Conservation (phyloP, 1,140 invertebrate species). For the Penaeus chinensis region DNA sequence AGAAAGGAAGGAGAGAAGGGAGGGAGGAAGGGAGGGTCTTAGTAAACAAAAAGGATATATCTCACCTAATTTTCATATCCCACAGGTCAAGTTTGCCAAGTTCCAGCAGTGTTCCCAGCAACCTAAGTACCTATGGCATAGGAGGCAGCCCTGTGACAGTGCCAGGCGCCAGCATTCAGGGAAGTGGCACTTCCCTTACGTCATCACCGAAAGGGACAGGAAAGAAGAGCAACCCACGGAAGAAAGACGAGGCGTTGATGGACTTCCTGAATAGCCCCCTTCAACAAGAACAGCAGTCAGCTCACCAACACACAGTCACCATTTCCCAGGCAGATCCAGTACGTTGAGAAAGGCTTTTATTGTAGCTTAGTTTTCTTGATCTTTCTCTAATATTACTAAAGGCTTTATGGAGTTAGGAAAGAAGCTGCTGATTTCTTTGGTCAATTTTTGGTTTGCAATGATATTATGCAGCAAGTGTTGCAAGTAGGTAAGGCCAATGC, state of each 20-base stretch:
- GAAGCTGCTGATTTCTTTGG: too few species aligned
- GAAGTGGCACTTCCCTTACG: slow-evolving; percentile 11
- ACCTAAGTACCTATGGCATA: slow-evolving; percentile 53
- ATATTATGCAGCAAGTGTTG: too few species aligned
- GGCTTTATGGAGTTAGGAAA: too few species aligned
- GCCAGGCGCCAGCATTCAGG: slow-evolving; percentile 58
- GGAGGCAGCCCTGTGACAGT: slow-evolving; percentile 27
- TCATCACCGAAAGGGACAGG: slow-evolving; percentile 32
- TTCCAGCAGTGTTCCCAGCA: slow-evolving; percentile 59
- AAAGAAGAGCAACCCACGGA: slow-evolving; percentile 22
- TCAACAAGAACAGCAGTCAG: slow-evolving; percentile 30
- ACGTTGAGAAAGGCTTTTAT: neutral
- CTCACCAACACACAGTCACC: neutral
- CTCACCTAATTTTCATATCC: too few species aligned
- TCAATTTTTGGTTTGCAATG: too few species aligned
- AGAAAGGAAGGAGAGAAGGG: too few species aligned
- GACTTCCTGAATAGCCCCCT: slow-evolving; percentile 46
- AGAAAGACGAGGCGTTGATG: slow-evolving; percentile 43
- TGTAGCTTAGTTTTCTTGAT: too few species aligned
- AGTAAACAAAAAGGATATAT: too few species aligned
- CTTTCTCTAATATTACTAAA: too few species aligned
- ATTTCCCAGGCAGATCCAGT: slow-evolving; percentile 27
- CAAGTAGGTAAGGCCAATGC: too few species aligned
- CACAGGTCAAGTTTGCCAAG: slow-evolving; percentile 39
- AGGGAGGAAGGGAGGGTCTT: too few species aligned